Percentiles rank a stretch among this genome's conserved stretches.
These are phyloP conservation scores for Hafferia zeledoni DNA, from an alignment of 2,797 vertebrate genomes.

Conservation along the genomic window DNA sequence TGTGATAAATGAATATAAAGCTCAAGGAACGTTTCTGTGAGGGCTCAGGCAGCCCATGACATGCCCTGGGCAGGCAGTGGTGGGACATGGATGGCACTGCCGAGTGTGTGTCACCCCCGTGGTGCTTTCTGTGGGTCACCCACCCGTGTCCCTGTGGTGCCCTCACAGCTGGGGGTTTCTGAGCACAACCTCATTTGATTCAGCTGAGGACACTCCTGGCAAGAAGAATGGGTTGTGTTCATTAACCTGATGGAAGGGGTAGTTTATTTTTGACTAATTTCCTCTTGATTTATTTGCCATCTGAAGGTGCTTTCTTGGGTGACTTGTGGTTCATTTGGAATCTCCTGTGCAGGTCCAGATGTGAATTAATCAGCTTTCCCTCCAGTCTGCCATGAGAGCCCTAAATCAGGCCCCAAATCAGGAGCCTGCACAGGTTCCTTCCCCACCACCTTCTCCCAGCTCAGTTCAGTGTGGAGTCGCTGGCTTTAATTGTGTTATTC, in stretches of 20 bases:
- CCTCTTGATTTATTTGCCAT: neutral
- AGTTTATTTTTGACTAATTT: neutral
- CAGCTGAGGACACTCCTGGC: neutral
- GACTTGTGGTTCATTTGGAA: neutral
- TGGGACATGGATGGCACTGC: neutral
- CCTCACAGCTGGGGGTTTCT: neutral
- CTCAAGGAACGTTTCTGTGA: rapidly evolving
- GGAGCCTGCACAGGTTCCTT: neutral
- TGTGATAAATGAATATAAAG: neutral
- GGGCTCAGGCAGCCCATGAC: neutral
- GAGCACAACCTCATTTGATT: neutral
- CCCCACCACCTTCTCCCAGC: neutral
- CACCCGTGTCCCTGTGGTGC: neutral
- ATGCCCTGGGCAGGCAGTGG: neutral
- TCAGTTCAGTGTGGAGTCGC: neutral
- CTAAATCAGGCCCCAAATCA: neutral
- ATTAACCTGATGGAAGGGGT: neutral
- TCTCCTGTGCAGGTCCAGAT: neutral
- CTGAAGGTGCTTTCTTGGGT: neutral
- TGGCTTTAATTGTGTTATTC: slow-evolving; percentile 65
- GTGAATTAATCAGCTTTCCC: neutral
- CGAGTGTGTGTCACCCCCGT: neutral
- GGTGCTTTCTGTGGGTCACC: neutral
- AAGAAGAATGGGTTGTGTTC: neutral
- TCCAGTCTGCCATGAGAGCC: neutral